Conservation (phyloP, 1,140 invertebrate genomes). For the Phocides pigmalion region DNA sequence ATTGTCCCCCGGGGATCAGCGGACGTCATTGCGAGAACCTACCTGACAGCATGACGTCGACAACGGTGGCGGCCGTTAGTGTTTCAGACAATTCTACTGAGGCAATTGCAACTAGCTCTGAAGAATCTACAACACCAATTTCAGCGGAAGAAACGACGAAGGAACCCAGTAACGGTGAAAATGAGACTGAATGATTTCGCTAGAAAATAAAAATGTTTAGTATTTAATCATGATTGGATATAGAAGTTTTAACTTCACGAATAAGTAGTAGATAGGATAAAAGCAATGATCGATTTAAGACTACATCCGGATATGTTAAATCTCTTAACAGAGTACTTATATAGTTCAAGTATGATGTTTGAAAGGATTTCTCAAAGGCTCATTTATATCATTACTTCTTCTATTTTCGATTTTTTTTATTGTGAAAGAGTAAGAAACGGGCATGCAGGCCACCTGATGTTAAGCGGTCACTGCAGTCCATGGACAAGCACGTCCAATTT, state of each 20-base stretch:
- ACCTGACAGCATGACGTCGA: constrained; percentile 69
- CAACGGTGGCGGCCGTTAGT: constrained; percentile 26
- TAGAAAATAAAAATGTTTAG: too few relatives aligned
- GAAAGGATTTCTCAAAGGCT: neutral
- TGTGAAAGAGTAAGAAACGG: neutral
- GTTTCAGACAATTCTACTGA: constrained; percentile 28
- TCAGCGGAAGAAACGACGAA: constrained; percentile 37
- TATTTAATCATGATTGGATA: too few relatives aligned
- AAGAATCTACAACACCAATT: constrained; percentile 32
- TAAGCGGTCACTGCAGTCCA: too few relatives aligned
- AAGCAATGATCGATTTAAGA: too few relatives aligned
- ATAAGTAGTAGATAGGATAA: too few relatives aligned
- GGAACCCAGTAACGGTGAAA: constrained; percentile 56
- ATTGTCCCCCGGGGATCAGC: constrained; percentile 85
- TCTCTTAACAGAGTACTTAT: too few relatives aligned
- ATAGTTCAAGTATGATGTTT: neutral
- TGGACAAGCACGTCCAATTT: too few relatives aligned
- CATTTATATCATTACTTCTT: neutral
- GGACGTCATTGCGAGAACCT: constrained; percentile 86
- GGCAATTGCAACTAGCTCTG: constrained; percentile 26
- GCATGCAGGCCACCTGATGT: too few relatives aligned
- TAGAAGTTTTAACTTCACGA: too few relatives aligned
- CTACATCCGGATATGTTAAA: too few relatives aligned
- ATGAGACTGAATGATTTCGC: constrained; percentile 58
- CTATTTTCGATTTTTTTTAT: neutral